Conservation (phyloP, 37 sponge, comb jelly and placozoan species). For the Spongia lamella region DNA sequence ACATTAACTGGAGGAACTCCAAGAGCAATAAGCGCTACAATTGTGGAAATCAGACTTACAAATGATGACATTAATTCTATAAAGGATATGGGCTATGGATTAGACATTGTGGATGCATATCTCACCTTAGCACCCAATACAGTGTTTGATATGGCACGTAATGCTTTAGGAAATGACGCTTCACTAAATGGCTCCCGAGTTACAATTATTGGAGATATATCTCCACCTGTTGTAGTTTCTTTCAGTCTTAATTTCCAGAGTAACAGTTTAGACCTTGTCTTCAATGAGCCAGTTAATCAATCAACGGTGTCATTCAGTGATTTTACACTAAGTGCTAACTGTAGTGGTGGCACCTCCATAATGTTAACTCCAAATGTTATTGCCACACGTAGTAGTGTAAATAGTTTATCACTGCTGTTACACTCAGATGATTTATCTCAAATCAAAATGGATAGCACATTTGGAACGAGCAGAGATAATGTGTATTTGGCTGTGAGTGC, state of each 20-base stretch:
- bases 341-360: neutral
- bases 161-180: neutral
- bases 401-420: conserved; percentile 18
- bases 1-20: conserved; percentile 57
- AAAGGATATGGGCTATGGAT: conserved; percentile 53
- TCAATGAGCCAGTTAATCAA: conserved; percentile 72
- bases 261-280: conserved; percentile 44
- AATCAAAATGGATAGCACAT: conserved; percentile 54
- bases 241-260: conserved; percentile 61
- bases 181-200: neutral
- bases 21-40: neutral
- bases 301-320: conserved; percentile 7
- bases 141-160: conserved; percentile 61
- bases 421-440: conserved; percentile 30
- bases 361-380: neutral
- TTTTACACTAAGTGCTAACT: conserved; percentile 20
- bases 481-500: conserved; percentile 35
- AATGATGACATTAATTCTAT: conserved; percentile 58
- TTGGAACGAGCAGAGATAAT: conserved; percentile 45
- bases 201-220: conserved; percentile 38
- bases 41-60: conserved; percentile 39
- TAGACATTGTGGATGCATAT: conserved; percentile 42
- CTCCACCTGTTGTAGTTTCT: conserved; percentile 52
- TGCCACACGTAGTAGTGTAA: neutral
- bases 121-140: conserved; percentile 36